These are phyloP conservation scores for Burhinus bistriatus DNA, from an alignment of 2,113 vertebrate genomes.

Conservation along the genomic window DNA sequence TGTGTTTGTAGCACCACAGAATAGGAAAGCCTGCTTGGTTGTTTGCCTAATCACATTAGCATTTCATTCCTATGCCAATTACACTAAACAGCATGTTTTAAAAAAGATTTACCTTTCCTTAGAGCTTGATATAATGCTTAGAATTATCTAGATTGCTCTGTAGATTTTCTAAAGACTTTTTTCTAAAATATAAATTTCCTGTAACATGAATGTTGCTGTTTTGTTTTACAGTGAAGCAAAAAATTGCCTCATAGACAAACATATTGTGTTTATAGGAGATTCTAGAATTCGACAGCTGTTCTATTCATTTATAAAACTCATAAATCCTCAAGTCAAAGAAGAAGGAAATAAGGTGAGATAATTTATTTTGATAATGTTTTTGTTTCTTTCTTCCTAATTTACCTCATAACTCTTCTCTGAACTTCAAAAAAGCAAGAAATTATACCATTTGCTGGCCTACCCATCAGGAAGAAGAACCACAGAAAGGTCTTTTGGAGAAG, in stretches of 20 bases:
- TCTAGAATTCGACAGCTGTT: conserved; percentile 95
- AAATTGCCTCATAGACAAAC: conserved; percentile 86
- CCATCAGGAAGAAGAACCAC: neutral
- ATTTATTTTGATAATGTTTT: neutral
- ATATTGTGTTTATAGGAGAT: conserved; percentile 90
- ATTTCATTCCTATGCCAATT: neutral
- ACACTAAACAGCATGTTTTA: neutral
- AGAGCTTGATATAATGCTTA: neutral
- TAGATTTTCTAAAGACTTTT: neutral
- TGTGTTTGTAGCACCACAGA: neutral
- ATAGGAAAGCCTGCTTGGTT: neutral
- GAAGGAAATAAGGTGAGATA: conserved; percentile 88
- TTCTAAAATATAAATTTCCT: neutral
- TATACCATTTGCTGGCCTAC: neutral
- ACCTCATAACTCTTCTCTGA: neutral
- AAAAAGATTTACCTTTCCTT: neutral
- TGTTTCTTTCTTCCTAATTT: neutral
- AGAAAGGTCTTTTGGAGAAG: neutral
- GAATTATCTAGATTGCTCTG: neutral
- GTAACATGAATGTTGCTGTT: conserved; percentile 16
- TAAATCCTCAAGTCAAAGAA: conserved; percentile 86
- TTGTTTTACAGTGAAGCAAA: conserved; percentile 90
- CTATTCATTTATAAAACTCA: conserved; percentile 90
- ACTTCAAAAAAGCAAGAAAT: neutral
- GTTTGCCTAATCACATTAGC: neutral